phyloP scores from a whole-genome alignment of 2,888 invertebrate genomes.

The Cosmopolites sordidus region DNA sequence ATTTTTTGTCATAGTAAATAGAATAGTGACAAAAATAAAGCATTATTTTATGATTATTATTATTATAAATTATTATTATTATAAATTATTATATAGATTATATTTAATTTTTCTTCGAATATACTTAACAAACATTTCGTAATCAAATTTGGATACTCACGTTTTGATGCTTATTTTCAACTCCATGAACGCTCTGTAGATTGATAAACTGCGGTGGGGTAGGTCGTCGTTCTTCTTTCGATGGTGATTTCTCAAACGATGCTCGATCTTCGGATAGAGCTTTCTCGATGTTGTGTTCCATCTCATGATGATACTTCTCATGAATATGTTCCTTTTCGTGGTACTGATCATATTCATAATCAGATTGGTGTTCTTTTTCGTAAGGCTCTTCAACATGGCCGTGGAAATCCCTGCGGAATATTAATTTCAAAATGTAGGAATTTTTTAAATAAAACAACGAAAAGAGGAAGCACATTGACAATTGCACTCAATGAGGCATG shows the following conservation, averaged over 20 bases:
- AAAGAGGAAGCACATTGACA: too few relatives aligned
- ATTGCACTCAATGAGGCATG: too few relatives aligned
- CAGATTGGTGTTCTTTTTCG: conserved; percentile 16
- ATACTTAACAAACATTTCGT: too few relatives aligned
- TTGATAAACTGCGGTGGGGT: conserved; percentile 47
- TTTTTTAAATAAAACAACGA: too few relatives aligned
- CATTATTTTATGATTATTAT: too few relatives aligned
- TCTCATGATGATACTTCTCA: conserved; percentile 28
- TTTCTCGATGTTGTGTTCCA: conserved; percentile 25
- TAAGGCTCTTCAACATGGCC: conserved; percentile 40
- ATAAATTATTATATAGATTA: too few relatives aligned
- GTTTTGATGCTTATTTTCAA: conserved; percentile 41
- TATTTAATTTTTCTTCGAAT: too few relatives aligned
- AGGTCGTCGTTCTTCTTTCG: conserved; percentile 34
- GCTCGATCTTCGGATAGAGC: conserved; percentile 19
- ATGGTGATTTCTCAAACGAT: conserved; percentile 34
- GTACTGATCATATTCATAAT: conserved; percentile 17
- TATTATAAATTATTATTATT: too few relatives aligned
- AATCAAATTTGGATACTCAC: too few relatives aligned
- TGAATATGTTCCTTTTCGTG: conserved; percentile 5
- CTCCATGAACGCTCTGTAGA: conserved; percentile 38
- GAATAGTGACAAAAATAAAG: too few relatives aligned
- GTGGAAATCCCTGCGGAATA: conserved; percentile 43
- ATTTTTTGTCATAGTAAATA: too few relatives aligned
- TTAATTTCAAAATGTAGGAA: too few relatives aligned